Conservation (phyloP, 2,113 vertebrate genomes). For the Triplophysa rosa region DNA sequence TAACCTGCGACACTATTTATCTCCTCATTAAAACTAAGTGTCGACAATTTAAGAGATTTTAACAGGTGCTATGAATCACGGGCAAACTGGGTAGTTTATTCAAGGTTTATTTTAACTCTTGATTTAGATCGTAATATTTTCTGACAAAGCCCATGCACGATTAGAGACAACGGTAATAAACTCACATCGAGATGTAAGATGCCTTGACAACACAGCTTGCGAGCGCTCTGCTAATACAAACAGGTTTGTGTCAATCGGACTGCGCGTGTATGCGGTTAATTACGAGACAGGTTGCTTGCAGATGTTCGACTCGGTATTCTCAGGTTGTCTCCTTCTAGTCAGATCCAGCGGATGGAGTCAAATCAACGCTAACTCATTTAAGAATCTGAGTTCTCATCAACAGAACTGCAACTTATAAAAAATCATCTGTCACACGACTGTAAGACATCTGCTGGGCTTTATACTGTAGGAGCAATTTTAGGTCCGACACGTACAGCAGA, state of each 20-base stretch:
- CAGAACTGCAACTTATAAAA: background rate
- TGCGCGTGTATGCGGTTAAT: conserved; percentile 8
- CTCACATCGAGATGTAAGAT: background rate
- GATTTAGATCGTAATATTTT: background rate
- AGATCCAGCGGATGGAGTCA: background rate
- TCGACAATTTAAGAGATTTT: background rate
- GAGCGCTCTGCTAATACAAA: background rate
- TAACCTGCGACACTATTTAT: background rate
- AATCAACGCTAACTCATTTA: conserved; percentile 17
- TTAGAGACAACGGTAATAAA: background rate
- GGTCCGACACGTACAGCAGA: conserved; percentile 20
- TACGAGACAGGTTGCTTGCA: conserved; percentile 10
- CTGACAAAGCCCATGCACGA: background rate
- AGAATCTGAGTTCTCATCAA: conserved; percentile 5
- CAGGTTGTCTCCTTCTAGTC: background rate
- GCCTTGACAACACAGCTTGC: background rate
- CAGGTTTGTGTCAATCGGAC: background rate
- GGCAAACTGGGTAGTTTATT: background rate
- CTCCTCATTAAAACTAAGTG: background rate
- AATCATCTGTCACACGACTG: background rate
- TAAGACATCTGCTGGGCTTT: conserved; percentile 27
- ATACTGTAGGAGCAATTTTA: conserved; percentile 9
- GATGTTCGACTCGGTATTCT: conserved; percentile 7
- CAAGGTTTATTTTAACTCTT: background rate
- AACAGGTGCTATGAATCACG: background rate